Percentiles rank a stretch among this genome's conserved stretches.
These are phyloP conservation scores for Solenopsis invicta DNA, from an alignment of 1,140 invertebrate species.

Conservation along the genomic window DNA sequence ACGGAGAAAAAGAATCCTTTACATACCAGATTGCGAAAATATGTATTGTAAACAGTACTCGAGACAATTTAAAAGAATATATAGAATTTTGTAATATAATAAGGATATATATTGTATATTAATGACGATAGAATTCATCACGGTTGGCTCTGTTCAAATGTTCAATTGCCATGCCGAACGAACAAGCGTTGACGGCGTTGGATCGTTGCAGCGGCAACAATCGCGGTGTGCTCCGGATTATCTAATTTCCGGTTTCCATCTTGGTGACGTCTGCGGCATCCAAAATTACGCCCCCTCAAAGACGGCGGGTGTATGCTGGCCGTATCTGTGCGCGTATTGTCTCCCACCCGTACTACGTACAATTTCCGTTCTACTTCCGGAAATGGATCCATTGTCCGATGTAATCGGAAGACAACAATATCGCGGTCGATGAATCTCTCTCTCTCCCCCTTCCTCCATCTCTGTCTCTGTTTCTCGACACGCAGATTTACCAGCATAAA, in stretches of 20 bases:
- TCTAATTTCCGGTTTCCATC: conserved; percentile 73
- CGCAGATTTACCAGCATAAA: conserved; percentile 20
- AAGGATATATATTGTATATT: not conserved
- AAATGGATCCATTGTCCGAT: conserved; percentile 74
- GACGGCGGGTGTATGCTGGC: conserved; percentile 44
- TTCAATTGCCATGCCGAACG: conserved; percentile 16
- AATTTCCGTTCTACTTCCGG: conserved; percentile 78
- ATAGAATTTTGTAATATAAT: no score
- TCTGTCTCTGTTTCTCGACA: not conserved
- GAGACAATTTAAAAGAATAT: not conserved
- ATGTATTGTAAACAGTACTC: not conserved
- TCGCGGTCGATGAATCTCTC: conserved; percentile 68
- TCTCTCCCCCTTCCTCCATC: not conserved
- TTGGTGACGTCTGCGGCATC: conserved; percentile 56
- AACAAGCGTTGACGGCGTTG: conserved; percentile 35
- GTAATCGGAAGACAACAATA: conserved; percentile 79
- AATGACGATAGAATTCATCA: not conserved
- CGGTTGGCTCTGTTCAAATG: conserved; percentile 37
- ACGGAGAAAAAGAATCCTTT: not conserved
- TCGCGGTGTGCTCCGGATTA: conserved; percentile 48
- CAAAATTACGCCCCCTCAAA: conserved; percentile 69
- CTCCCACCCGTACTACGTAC: conserved; percentile 49
- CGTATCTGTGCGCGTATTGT: conserved; percentile 41
- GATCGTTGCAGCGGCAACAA: conserved; percentile 28
- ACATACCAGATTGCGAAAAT: not conserved